A percentile compares a stretch with the other conserved stretches of the same genome.
Conservation (phyloP, 2,888 invertebrate species). For the Phania funesta region DNA sequence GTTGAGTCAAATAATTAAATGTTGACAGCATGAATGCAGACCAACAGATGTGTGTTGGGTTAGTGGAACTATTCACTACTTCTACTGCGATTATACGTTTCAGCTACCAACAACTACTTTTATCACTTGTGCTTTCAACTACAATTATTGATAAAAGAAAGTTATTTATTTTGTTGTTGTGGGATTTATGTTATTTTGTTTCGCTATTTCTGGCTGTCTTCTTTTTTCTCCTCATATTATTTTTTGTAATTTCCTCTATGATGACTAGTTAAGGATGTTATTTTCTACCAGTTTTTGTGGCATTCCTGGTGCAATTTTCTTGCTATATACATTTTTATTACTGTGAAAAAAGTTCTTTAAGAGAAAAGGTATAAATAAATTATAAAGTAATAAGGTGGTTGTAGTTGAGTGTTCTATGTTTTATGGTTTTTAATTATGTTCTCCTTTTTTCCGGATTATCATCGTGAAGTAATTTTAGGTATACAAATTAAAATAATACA, state of each 20-base stretch:
- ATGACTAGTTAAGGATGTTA: slow-evolving; percentile 21
- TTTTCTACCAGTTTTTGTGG: slow-evolving; percentile 15
- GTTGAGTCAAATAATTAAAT: slow-evolving; percentile 66
- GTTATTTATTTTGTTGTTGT: slow-evolving; percentile 27
- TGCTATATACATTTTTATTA: not conserved
- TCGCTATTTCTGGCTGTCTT: not conserved
- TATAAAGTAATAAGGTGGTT: slow-evolving; percentile 1
- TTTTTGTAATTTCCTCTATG: slow-evolving; percentile 7
- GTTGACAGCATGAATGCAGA: slow-evolving; percentile 61
- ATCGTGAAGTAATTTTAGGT: too few relatives aligned
- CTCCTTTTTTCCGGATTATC: not conserved
- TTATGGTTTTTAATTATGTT: not conserved
- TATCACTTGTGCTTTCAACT: slow-evolving; percentile 35
- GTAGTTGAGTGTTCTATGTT: not conserved
- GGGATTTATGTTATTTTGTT: not conserved
- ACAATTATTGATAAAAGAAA: slow-evolving; percentile 46
- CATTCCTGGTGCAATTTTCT: not conserved
- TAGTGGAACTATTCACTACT: not conserved
- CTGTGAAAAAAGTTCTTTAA: not conserved
- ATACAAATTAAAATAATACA: too few relatives aligned
- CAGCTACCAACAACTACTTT: slow-evolving; percentile 10
- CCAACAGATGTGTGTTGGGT: slow-evolving; percentile 24
- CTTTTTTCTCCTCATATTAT: not conserved
- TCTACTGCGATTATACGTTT: not conserved
- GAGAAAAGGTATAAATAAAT: not conserved